Evolutionary conservation across 1,140 invertebrate genomes (phyloP), one percentile per base, ranked within the genome.

Genomic region (Drosophila seguyi): DNA sequence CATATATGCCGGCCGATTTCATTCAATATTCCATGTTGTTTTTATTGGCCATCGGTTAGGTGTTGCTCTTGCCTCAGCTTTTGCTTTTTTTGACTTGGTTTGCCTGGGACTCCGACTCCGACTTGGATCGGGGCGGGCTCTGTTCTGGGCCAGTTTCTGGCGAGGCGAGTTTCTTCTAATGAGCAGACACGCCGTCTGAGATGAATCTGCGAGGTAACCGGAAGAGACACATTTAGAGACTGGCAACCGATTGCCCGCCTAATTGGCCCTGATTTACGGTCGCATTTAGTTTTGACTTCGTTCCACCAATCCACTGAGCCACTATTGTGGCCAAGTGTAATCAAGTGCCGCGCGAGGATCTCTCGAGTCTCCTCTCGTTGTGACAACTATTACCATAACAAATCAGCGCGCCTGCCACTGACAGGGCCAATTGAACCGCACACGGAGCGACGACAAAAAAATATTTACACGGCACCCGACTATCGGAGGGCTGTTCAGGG

Each of bases 361-460:
- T 87, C 84, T 87, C 68, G 85, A 81, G 83, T 77, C 84, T 84
- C 53, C 67, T 74, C 61, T 76, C 85, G 73, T 80, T 87, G 80
- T 87, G 84, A 87, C 84, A 87, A 87, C 84, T 87, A 87, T 87
- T 87, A 87, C 84, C 84, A 87, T 87, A 87, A 87, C 84, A 87
- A 87, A 87, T 87, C 85, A 87, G 81, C 80, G 67, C 74, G 85
- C 72, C 84, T 87, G 84, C 52, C 84, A 77, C 56, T 84, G 84
- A 87, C 84, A 87, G 84, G 68, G 72, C 84, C 84, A 87, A 87
- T 87, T 87, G 84, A 87, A 90, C 72, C 77, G 66, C 71, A 79
- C 62, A 52, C 68, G 45, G 63, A 71, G 47, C 59, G 74, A 75
- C 42, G 63, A 74, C 61, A 82, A 63, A 65, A 68, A 83, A 71